These are phyloP conservation scores for Tachina grossa DNA, from an alignment of 2,888 invertebrate species.

Conservation along the genomic window DNA sequence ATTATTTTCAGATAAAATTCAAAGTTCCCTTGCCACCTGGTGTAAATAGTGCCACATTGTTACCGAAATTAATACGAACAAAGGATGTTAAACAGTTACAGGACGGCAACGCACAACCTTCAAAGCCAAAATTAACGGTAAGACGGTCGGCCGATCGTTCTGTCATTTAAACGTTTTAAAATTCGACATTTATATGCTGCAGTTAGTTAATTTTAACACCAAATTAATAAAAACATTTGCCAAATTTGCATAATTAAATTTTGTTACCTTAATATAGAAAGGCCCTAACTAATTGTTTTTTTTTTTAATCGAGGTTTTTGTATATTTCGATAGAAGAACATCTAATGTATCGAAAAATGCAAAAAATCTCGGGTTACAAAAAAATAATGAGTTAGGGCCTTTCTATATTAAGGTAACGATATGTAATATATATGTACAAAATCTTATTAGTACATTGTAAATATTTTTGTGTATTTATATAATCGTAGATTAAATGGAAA, in stretches of 20 bases:
- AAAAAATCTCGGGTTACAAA: no score
- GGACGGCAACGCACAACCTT: slow-evolving; percentile 82
- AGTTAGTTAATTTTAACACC: background rate
- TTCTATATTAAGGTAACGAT: no score
- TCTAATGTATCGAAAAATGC: no score
- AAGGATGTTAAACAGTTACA: slow-evolving; percentile 85
- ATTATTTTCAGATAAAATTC: slow-evolving; percentile 80
- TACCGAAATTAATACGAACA: slow-evolving; percentile 93
- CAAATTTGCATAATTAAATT: slow-evolving; percentile 16
- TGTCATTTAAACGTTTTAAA: background rate
- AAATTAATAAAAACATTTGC: background rate
- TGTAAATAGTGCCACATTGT: slow-evolving; percentile 86
- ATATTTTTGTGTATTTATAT: background rate
- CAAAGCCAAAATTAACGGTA: slow-evolving; percentile 90
- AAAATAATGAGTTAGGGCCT: no score
- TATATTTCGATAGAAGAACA: no score
- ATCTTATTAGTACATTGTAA: background rate
- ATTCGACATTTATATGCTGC: background rate
- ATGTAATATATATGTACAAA: slow-evolving; percentile 29
- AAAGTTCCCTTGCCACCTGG: slow-evolving; percentile 83
- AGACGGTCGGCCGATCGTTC: slow-evolving; percentile 78
- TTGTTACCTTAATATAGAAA: no score
- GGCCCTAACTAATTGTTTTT: no score
- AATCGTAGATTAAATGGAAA: background rate
- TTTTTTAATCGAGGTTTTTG: no score